Percentiles rank a stretch among this genome's conserved stretches.
These are phyloP conservation scores for Crotalus tigris DNA, from an alignment of 2,113 vertebrate species.

Conservation along the genomic window DNA sequence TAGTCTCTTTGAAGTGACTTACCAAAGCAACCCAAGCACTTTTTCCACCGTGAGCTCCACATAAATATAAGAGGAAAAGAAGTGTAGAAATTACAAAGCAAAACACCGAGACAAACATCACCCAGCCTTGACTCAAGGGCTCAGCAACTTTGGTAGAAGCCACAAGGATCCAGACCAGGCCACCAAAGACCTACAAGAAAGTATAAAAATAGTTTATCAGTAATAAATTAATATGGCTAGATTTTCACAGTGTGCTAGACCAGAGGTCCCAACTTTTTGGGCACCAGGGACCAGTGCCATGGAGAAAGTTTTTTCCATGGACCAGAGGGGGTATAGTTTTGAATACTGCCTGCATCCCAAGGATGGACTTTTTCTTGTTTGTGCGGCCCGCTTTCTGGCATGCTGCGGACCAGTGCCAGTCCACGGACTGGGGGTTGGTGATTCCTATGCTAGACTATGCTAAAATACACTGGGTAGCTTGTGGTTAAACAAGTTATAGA, in stretches of 20 bases:
- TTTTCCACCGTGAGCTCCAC: constrained; percentile 31
- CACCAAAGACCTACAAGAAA: constrained; percentile 57
- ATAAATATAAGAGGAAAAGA: constrained; percentile 54
- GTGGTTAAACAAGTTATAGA: not conserved
- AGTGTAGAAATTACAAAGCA: constrained; percentile 51
- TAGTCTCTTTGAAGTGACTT: constrained; percentile 27
- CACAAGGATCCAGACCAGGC: constrained; percentile 69
- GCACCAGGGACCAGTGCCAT: too few species aligned
- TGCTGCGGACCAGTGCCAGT: too few species aligned
- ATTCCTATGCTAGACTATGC: not conserved
- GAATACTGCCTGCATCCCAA: too few species aligned
- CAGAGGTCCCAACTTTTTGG: too few species aligned
- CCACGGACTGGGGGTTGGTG: too few species aligned
- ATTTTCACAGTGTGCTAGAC: not conserved
- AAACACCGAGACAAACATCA: constrained; percentile 69
- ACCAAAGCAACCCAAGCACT: constrained; percentile 61
- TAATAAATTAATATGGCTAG: not conserved
- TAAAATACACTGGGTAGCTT: not conserved
- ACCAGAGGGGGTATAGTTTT: too few species aligned
- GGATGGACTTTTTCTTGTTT: too few species aligned
- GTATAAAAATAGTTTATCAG: not conserved
- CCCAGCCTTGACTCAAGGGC: constrained; percentile 42
- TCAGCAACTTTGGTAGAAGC: rapidly evolving
- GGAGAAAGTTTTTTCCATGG: too few species aligned
- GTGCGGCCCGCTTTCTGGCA: too few species aligned